phyloP scores from a whole-genome alignment of 2,888 invertebrate species.

The Myopa testacea region DNA sequence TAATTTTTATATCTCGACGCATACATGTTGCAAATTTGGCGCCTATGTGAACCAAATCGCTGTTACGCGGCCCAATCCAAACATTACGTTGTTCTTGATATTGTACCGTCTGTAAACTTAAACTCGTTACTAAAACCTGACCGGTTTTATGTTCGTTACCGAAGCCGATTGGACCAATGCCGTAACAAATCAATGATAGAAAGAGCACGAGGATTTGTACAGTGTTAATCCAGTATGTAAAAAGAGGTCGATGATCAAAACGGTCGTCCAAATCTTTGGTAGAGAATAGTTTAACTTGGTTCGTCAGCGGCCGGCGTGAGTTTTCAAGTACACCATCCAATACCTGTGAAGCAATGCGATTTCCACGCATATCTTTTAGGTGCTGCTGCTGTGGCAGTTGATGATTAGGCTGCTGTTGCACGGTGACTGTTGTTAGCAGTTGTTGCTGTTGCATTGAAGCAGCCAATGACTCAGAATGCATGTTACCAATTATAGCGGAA shows the following conservation, averaged over 20 bases:
- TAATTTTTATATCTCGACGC: slow-evolving; percentile 90
- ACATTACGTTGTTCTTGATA: slow-evolving; percentile 96
- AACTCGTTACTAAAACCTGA: slow-evolving; percentile 91
- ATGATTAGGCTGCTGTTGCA: slow-evolving; percentile 46
- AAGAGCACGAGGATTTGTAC: slow-evolving; percentile 93
- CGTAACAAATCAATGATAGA: slow-evolving; percentile 91
- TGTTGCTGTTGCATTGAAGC: slow-evolving; percentile 44
- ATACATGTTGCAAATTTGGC: slow-evolving; percentile 99
- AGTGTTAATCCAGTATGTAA: slow-evolving; percentile 99
- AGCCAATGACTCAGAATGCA: slow-evolving; percentile 7
- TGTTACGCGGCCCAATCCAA: slow-evolving; percentile 97
- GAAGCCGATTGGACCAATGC: slow-evolving; percentile 93
- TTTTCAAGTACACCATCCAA: slow-evolving; percentile 91
- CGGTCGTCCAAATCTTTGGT: slow-evolving; percentile 80
- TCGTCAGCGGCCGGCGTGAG: slow-evolving; percentile 87
- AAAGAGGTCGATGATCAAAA: slow-evolving; percentile 95
- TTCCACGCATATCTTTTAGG: slow-evolving; percentile 70
- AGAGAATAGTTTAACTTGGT: slow-evolving; percentile 73
- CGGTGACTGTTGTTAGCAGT: slow-evolving; percentile 33
- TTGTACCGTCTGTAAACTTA: slow-evolving; percentile 89
- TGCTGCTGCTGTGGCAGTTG: slow-evolving; percentile 47
- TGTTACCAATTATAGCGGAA: slow-evolving; percentile 52
- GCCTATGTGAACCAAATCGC: slow-evolving; percentile 96
- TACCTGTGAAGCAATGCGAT: slow-evolving; percentile 80
- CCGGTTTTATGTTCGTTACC: slow-evolving; percentile 86